Percentiles rank a stretch among this genome's conserved stretches.
Conservation (phyloP, 2,113 vertebrate genomes). For the Bombycilla garrulus region DNA sequence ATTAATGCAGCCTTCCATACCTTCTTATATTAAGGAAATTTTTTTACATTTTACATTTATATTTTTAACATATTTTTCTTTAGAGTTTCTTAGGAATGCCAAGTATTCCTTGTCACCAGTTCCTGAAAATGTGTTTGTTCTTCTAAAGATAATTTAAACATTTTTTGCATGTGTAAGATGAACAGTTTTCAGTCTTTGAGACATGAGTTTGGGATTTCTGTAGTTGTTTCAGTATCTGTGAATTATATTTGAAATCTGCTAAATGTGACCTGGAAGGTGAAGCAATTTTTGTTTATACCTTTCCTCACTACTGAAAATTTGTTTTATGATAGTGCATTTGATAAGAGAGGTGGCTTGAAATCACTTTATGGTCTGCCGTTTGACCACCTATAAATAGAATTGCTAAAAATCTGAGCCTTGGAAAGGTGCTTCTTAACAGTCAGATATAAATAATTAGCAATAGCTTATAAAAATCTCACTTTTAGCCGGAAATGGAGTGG, state of each 20-base stretch:
- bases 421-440: neutral
- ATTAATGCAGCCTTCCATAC: neutral
- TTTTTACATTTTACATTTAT: neutral
- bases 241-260: neutral
- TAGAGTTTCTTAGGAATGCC: neutral
- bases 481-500: neutral
- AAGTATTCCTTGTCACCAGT: neutral
- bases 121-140: neutral
- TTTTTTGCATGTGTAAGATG: neutral
- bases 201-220: neutral
- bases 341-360: neutral
- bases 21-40: neutral
- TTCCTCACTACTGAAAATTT: neutral
- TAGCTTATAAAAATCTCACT: neutral
- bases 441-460: neutral
- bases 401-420: neutral
- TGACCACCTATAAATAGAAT: neutral
- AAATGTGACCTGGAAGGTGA: neutral
- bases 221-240: neutral
- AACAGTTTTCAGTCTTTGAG: neutral
- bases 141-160: neutral
- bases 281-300: neutral
- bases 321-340: neutral
- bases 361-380: neutral
- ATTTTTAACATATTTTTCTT: neutral